A percentile compares a stretch with the other conserved stretches of the same genome.
Conservation (phyloP, 2,888 invertebrate species). For the Ephialtes manifestator region DNA sequence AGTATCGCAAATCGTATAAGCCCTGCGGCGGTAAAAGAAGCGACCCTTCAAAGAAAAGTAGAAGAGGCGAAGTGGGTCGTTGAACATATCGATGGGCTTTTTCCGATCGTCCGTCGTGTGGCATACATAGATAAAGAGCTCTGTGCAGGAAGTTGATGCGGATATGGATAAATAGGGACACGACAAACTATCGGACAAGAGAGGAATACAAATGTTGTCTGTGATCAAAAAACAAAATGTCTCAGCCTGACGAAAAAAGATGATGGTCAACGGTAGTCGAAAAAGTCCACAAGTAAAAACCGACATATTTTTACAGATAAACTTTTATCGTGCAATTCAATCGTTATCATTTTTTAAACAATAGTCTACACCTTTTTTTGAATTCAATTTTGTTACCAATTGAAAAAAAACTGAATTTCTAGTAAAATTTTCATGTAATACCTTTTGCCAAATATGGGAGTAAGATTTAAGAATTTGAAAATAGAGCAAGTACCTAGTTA, state of each 20-base stretch:
- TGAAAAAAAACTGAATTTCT: too few relatives aligned
- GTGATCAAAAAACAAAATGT: background rate
- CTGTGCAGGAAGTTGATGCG: background rate
- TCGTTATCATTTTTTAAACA: too few relatives aligned
- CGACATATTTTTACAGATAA: too few relatives aligned
- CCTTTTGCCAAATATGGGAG: too few relatives aligned
- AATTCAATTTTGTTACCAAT: too few relatives aligned
- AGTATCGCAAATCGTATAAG: background rate
- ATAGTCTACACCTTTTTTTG: too few relatives aligned
- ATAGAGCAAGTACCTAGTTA: too few relatives aligned
- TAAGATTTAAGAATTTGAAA: too few relatives aligned
- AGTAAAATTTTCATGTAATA: too few relatives aligned
- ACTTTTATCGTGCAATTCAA: too few relatives aligned
- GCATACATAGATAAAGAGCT: slow-evolving; percentile 20
- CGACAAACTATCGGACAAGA: slow-evolving; percentile 11
- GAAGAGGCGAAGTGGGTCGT: slow-evolving; percentile 19
- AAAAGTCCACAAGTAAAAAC: background rate
- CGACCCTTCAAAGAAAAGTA: slow-evolving; percentile 2
- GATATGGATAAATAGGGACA: slow-evolving; percentile 10
- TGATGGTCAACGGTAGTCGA: background rate
- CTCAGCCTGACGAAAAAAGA: background rate
- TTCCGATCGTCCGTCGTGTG: slow-evolving; percentile 12
- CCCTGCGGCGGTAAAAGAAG: background rate
- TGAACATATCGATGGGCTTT: slow-evolving; percentile 23
- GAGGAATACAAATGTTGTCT: slow-evolving; percentile 17